Evolutionary conservation across 2,113 vertebrate species (phyloP).

Genomic region (Macroglossus sobrinus): DNA sequence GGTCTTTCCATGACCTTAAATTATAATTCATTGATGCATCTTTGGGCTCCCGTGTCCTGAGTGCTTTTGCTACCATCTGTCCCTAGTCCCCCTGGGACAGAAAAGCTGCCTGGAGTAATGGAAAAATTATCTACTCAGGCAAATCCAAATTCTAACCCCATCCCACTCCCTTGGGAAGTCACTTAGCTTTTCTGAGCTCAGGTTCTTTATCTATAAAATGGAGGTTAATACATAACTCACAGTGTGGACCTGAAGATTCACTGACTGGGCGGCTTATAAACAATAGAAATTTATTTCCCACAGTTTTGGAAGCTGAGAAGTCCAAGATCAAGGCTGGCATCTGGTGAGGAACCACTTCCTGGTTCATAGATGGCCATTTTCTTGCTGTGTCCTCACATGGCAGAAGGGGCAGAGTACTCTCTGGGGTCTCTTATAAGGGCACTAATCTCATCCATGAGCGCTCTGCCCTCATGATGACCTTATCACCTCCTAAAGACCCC

Average conservation of each 20-base stretch:
- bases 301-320: background rate
- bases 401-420: background rate
- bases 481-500: background rate
- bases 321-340: background rate
- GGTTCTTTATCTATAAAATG: background rate
- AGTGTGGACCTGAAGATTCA: fast-evolving
- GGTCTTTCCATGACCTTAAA: background rate
- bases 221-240: background rate
- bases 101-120: background rate
- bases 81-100: background rate
- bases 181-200: background rate
- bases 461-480: background rate
- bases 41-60: background rate
- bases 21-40: background rate
- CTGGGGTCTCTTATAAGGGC: background rate
- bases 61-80: background rate
- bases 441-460: background rate
- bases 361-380: fast-evolving
- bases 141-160: background rate
- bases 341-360: background rate
- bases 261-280: background rate
- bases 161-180: fast-evolving
- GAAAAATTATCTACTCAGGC: background rate
- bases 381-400: background rate
- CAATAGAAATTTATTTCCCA: background rate